Evolutionary conservation across 2,797 vertebrate species (phyloP).

Genomic region (Eurystomus glaucurus): DNA sequence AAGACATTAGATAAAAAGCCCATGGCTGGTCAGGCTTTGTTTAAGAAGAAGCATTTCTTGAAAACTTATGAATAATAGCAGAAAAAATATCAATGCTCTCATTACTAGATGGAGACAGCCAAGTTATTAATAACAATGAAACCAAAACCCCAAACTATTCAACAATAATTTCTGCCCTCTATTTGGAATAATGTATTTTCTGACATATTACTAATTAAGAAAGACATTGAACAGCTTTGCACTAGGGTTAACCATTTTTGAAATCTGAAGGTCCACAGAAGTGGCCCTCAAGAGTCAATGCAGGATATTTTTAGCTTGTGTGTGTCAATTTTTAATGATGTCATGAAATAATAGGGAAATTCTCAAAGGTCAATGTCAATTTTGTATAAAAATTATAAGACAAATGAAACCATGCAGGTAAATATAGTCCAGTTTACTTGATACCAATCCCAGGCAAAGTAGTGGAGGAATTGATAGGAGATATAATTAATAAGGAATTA

Average conservation of each 20-base stretch:
- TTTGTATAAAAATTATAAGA: neutral
- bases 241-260: neutral
- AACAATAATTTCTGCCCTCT: constrained; percentile 12
- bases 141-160: neutral
- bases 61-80: neutral
- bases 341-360: neutral
- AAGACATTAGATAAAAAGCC: constrained; percentile 7
- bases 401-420: neutral
- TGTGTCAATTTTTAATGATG: neutral
- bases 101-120: neutral
- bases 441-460: neutral
- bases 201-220: constrained; percentile 18
- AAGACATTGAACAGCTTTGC: neutral
- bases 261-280: neutral
- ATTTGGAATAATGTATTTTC: constrained; percentile 13
- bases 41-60: constrained; percentile 8
- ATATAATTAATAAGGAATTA: neutral
- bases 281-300: neutral
- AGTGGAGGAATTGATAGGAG: neutral
- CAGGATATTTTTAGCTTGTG: neutral
- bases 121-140: neutral
- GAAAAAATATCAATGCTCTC: neutral
- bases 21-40: neutral
- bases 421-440: neutral
- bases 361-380: neutral